Percentiles rank a stretch among this genome's conserved stretches.
Evolutionary conservation across 2,797 vertebrate genomes (phyloP).

Genomic region (Peromyscus attwateri): DNA sequence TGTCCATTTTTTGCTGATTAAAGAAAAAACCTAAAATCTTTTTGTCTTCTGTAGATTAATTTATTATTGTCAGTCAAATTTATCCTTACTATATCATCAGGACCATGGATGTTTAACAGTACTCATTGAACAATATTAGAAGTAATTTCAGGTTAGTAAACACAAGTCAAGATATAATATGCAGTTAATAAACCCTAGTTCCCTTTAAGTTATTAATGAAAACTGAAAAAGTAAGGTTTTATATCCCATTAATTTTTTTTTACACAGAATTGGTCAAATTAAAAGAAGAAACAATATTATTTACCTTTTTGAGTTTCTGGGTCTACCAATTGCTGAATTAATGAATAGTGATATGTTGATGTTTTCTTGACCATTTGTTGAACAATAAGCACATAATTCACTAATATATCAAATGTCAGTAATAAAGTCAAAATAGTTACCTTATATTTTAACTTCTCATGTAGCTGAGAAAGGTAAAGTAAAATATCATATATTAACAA

Average conservation of each 20-base stretch:
- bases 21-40: conserved; percentile 11
- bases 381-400: conserved; percentile 73
- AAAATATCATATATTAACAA: conserved; percentile 41
- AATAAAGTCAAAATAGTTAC: conserved; percentile 51
- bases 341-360: conserved; percentile 48
- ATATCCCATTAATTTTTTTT: background rate
- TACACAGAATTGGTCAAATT: conserved; percentile 43
- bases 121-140: background rate
- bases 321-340: conserved; percentile 65
- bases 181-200: background rate
- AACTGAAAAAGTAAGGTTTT: background rate
- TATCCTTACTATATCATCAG: background rate
- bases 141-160: conserved; percentile 2
- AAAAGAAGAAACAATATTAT: conserved; percentile 54
- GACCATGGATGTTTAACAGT: background rate
- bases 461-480: conserved; percentile 28
- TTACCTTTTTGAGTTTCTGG: conserved; percentile 84
- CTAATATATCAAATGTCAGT: conserved; percentile 65
- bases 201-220: conserved; percentile 21
- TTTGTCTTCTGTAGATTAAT: background rate
- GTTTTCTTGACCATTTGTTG: conserved; percentile 82
- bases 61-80: conserved; percentile 18
- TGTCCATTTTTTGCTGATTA: background rate
- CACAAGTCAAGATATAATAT: conserved; percentile 23
- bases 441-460: conserved; percentile 7